These are phyloP conservation scores for Drosophila varians DNA, from an alignment of 1,140 invertebrate genomes.

Conservation along the genomic window DNA sequence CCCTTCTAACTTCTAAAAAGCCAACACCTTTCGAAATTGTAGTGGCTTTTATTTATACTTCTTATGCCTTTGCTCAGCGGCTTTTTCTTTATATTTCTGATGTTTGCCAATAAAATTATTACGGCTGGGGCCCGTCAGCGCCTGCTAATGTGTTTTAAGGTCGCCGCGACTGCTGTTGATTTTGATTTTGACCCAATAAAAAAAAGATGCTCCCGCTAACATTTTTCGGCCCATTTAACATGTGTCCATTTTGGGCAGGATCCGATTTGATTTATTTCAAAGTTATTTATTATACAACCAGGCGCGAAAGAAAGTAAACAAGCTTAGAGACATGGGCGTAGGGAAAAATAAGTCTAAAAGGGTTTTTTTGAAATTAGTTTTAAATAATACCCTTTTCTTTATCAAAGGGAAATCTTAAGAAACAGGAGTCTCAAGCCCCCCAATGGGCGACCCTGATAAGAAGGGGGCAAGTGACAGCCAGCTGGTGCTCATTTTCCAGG, in stretches of 20 bases:
- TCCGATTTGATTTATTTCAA: conserved; percentile 61
- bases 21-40: conserved; percentile 71
- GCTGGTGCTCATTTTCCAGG: conserved; percentile 44
- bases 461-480: conserved; percentile 6
- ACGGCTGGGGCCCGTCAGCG: conserved; percentile 61
- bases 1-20: conserved; percentile 67
- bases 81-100: conserved; percentile 49
- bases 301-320: conserved; percentile 30
- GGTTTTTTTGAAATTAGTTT: not conserved
- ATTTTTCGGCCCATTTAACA: conserved; percentile 75
- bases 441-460: not conserved
- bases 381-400: not conserved
- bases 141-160: conserved; percentile 80
- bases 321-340: conserved; percentile 9
- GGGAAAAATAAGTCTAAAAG: not conserved
- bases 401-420: not conserved
- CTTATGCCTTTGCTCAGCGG: conserved; percentile 17
- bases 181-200: conserved; percentile 70
- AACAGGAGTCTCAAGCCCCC: not conserved
- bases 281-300: conserved; percentile 66
- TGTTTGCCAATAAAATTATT: conserved; percentile 81
- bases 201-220: conserved; percentile 55
- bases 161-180: conserved; percentile 28
- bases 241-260: conserved; percentile 26
- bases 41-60: conserved; percentile 46